Percentiles rank a stretch among this genome's conserved stretches.
phyloP scores from a whole-genome alignment of 1,140 invertebrate genomes.

The Potamilus streckersoni region DNA sequence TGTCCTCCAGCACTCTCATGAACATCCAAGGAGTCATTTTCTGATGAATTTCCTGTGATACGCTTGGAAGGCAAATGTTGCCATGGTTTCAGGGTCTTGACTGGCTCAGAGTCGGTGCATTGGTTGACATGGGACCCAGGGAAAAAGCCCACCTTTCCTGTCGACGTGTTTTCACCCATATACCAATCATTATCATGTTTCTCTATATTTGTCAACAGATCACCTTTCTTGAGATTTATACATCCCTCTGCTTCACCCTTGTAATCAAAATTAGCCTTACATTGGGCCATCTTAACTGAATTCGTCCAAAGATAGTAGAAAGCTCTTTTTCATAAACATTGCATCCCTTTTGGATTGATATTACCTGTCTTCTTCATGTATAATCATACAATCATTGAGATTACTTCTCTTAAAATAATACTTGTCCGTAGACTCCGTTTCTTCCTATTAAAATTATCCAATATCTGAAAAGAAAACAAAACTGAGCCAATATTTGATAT shows the following conservation, averaged over 20 bases:
- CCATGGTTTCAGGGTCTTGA: background rate
- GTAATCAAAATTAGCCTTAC: background rate
- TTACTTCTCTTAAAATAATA: no score
- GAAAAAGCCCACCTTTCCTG: constrained; percentile 10
- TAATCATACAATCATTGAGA: no score
- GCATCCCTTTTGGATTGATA: no score
- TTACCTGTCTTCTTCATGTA: no score
- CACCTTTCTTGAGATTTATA: constrained; percentile 4
- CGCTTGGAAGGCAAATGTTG: background rate
- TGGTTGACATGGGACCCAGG: background rate
- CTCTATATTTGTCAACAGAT: constrained; percentile 1
- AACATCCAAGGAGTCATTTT: background rate
- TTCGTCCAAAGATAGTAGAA: no score
- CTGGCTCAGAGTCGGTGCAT: background rate
- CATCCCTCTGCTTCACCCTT: constrained; percentile 7
- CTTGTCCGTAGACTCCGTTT: no score
- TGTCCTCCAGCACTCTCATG: background rate
- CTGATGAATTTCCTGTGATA: background rate
- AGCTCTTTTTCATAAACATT: no score
- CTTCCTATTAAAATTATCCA: no score
- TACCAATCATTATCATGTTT: background rate
- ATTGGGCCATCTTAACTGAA: no score
- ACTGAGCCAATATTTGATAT: no score
- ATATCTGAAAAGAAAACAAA: no score
- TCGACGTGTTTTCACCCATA: constrained; percentile 7